Evolutionary conservation across 2,797 vertebrate genomes (phyloP).

Genomic region (Sciurus vulgaris): DNA sequence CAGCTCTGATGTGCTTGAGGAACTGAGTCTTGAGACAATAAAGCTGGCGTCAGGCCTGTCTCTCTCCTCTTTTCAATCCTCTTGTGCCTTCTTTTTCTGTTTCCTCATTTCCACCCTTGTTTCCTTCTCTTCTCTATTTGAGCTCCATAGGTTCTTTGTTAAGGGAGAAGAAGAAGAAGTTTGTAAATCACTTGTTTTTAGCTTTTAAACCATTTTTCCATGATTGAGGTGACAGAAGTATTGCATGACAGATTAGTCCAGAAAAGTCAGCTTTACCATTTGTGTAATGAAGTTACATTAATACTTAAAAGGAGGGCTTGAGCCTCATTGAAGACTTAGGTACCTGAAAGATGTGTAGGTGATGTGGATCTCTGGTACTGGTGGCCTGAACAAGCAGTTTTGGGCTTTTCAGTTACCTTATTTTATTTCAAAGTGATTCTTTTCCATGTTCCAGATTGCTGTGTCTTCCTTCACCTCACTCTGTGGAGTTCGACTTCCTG

Average conservation of each 20-base stretch:
- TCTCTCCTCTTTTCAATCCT: constrained; percentile 70
- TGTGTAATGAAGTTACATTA: neutral
- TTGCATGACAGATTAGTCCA: neutral
- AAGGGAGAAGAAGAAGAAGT: neutral
- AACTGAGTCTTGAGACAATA: constrained; percentile 68
- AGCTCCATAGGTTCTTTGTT: neutral
- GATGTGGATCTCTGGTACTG: neutral
- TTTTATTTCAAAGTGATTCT: neutral
- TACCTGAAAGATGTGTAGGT: neutral
- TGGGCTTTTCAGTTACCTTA: neutral
- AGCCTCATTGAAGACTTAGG: neutral
- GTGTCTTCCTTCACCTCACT: neutral
- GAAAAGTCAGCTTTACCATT: neutral
- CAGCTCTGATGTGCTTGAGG: constrained; percentile 56
- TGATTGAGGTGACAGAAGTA: neutral
- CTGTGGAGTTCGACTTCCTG: neutral
- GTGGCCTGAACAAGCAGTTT: neutral
- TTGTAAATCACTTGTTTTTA: neutral
- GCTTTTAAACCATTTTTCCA: neutral
- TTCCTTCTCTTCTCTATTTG: neutral
- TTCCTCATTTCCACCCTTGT: neutral
- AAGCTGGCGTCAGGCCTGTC: constrained; percentile 78
- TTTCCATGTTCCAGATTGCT: neutral
- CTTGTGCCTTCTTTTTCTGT: constrained; percentile 72
- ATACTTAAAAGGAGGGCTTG: neutral